Percentiles rank a stretch among this genome's conserved stretches.
Evolutionary conservation across 92 coral and sea anemone species (phyloP).

Genomic region (Heliopora coerulea): DNA sequence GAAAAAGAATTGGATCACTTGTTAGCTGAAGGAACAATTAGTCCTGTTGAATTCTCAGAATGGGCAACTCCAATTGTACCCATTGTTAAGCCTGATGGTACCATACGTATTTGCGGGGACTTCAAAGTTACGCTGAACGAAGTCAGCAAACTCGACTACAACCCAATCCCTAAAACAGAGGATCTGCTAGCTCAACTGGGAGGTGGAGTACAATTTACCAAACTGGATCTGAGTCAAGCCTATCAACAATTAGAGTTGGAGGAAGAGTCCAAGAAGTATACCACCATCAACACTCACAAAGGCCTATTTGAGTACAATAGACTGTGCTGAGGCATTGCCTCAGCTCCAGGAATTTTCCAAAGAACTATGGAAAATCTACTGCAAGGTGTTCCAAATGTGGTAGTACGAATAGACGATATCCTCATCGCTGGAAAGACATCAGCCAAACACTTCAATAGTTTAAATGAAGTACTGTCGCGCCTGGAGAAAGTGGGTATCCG

Average conservation of each 20-base stretch:
- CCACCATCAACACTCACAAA: slow-evolving; percentile 52
- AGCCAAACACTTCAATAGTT: not conserved
- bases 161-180: slow-evolving; percentile 60
- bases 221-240: slow-evolving; percentile 51
- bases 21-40: not conserved
- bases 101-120: slow-evolving; percentile 45
- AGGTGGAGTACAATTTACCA: not conserved
- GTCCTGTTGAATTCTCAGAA: not conserved
- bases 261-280: slow-evolving; percentile 45
- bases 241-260: no score
- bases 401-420: no score
- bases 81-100: slow-evolving; percentile 6
- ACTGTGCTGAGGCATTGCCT: slow-evolving; percentile 56
- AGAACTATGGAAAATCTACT: no score
- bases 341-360: slow-evolving; percentile 57
- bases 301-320: slow-evolving; percentile 45
- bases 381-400: no score
- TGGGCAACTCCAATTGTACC: slow-evolving; percentile 34
- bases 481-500: not conserved
- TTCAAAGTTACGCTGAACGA: slow-evolving; percentile 49
- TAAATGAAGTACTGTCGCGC: no score
- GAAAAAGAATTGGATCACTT: slow-evolving; percentile 17
- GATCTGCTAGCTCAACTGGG: slow-evolving; percentile 42
- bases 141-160: slow-evolving; percentile 40
- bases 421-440: not conserved